A percentile compares a stretch with the other conserved stretches of the same genome.
Conservation (phyloP, 2,797 vertebrate species). For the Tarsius wallacei region DNA sequence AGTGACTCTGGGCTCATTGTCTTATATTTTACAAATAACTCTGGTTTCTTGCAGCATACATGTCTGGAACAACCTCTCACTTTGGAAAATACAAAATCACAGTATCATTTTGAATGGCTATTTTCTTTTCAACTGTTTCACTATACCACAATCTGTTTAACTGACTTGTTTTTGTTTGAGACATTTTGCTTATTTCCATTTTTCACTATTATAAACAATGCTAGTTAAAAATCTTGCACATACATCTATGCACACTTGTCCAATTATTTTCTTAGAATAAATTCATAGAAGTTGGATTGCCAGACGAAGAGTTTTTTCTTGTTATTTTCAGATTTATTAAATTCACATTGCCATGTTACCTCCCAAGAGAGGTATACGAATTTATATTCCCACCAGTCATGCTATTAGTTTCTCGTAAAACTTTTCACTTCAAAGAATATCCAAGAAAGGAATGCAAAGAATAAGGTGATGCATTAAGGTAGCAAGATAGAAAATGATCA, state of each 20-base stretch:
- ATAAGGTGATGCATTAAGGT: not conserved
- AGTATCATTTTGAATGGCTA: fast-evolving
- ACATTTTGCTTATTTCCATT: not conserved
- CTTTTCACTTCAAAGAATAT: not conserved
- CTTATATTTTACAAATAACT: too few relatives aligned
- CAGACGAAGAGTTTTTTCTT: not conserved
- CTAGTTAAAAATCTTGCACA: not conserved
- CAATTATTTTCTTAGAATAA: slow-evolving; percentile 61
- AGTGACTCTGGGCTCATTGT: not conserved
- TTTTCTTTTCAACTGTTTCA: not conserved
- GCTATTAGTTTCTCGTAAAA: not conserved
- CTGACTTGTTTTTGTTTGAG: not conserved
- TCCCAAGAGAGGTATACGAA: not conserved
- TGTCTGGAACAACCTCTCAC: fast-evolving
- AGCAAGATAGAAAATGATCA: not conserved
- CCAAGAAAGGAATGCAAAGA: not conserved
- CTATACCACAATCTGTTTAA: fast-evolving
- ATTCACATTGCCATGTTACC: not conserved
- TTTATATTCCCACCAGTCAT: not conserved
- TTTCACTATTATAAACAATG: not conserved
- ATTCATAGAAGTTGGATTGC: not conserved
- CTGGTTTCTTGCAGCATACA: fast-evolving
- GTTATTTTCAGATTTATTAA: not conserved
- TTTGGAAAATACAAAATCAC: fast-evolving
- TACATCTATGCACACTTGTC: not conserved